These are phyloP conservation scores for Drosophila leontia DNA, from an alignment of 1,140 invertebrate species.

Conservation along the genomic window DNA sequence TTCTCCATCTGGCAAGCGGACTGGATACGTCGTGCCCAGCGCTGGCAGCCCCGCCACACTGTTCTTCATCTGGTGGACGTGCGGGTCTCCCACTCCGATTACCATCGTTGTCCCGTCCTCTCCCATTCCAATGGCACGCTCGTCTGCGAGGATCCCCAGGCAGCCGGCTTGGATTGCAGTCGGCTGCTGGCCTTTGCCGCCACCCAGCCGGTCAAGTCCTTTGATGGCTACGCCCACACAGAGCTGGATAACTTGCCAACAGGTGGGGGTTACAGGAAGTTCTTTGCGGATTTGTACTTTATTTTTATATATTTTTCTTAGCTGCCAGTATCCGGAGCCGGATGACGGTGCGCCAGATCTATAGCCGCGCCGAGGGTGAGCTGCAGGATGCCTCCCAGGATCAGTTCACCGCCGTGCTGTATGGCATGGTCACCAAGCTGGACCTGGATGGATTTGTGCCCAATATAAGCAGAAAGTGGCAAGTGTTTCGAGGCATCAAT, in stretches of 20 bases:
- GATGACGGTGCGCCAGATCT: conserved; percentile 86
- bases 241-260: conserved; percentile 49
- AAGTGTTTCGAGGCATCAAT: conserved; percentile 16
- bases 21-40: conserved; percentile 71
- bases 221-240: conserved; percentile 42
- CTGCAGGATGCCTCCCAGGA: conserved; percentile 71
- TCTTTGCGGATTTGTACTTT: not conserved
- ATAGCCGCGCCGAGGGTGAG: conserved; percentile 82
- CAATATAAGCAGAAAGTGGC: conserved; percentile 70
- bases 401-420: conserved; percentile 86
- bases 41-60: conserved; percentile 85
- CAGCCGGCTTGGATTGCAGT: conserved; percentile 26
- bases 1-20: conserved; percentile 85
- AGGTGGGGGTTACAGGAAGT: conserved; percentile 39
- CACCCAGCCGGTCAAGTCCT: conserved; percentile 11
- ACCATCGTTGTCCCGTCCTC: conserved; percentile 71
- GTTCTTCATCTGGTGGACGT: conserved; percentile 86
- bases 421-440: conserved; percentile 85
- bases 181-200: conserved; percentile 53
- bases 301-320: conserved; percentile 20
- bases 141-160: conserved; percentile 85
- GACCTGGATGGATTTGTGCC: conserved; percentile 85
- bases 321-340: conserved; percentile 84
- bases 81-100: conserved; percentile 83
- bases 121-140: conserved; percentile 77